phyloP scores from a whole-genome alignment of 2,888 invertebrate genomes.

The Catocala fraxini region DNA sequence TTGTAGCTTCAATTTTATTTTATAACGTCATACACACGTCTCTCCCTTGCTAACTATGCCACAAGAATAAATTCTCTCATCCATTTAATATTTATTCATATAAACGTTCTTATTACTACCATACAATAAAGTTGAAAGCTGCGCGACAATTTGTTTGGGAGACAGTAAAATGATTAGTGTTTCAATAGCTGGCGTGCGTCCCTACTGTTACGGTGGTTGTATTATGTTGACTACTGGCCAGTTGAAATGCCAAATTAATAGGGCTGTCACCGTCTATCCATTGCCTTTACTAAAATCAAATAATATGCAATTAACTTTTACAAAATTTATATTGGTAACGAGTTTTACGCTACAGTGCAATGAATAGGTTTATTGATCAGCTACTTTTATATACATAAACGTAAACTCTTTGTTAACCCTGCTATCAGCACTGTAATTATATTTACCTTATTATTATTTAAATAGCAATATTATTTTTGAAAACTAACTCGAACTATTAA shows the following conservation, averaged over 20 bases:
- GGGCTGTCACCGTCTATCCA: constrained; percentile 57
- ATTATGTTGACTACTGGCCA: constrained; percentile 75
- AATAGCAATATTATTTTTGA: no score
- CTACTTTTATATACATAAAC: no score
- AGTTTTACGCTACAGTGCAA: no score
- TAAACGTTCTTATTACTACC: constrained; percentile 21
- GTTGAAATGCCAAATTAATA: constrained; percentile 78
- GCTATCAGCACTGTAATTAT: no score
- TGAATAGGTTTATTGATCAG: no score
- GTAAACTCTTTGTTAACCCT: no score
- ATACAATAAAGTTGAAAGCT: constrained; percentile 55
- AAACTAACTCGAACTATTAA: no score
- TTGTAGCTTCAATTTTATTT: constrained; percentile 86
- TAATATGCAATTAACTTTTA: no score
- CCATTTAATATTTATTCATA: constrained; percentile 30
- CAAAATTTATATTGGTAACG: no score
- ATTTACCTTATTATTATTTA: no score
- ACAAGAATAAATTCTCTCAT: constrained; percentile 54
- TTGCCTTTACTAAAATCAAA: no score
- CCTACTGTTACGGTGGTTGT: constrained; percentile 71
- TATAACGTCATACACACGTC: constrained; percentile 87
- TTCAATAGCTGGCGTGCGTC: constrained; percentile 63
- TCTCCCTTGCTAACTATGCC: constrained; percentile 73
- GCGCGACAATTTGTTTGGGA: constrained; percentile 32
- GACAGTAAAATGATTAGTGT: constrained; percentile 54